Conservation (phyloP, 2,113 vertebrate species). For the Cyprinodon tularosa region DNA sequence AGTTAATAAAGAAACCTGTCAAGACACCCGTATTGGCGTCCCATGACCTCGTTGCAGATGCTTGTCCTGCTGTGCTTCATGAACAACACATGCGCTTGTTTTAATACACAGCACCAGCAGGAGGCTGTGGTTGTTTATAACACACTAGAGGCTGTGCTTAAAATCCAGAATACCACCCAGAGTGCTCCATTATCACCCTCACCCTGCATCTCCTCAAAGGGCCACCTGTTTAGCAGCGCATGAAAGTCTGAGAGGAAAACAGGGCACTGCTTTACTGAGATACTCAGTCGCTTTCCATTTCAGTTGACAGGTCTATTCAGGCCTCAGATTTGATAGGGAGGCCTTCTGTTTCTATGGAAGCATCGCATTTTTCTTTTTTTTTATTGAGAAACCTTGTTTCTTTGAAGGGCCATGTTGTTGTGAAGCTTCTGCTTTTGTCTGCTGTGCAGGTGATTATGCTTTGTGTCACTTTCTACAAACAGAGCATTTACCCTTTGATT, state of each 20-base stretch:
- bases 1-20: constrained; percentile 22
- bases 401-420: constrained; percentile 1
- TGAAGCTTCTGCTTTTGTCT: constrained; percentile 12
- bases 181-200: constrained; percentile 59
- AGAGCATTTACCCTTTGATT: constrained; percentile 4
- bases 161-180: constrained; percentile 60
- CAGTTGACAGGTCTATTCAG: constrained; percentile 59
- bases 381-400: not conserved
- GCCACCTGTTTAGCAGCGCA: constrained; percentile 68
- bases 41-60: constrained; percentile 51
- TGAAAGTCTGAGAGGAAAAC: constrained; percentile 49
- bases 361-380: constrained; percentile 25
- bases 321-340: constrained; percentile 25
- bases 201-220: constrained; percentile 57
- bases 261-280: constrained; percentile 38
- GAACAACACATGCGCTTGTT: constrained; percentile 39
- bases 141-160: constrained; percentile 46
- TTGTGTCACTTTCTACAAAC: constrained; percentile 1
- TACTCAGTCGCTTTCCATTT: constrained; percentile 21
- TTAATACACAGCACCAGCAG: constrained; percentile 34
- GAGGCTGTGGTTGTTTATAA: constrained; percentile 60
- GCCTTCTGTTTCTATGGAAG: constrained; percentile 36
- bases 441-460: not conserved
- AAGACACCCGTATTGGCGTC: constrained; percentile 26
- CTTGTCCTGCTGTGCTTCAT: constrained; percentile 52